Percentiles rank a stretch among this genome's conserved stretches.
phyloP scores from a whole-genome alignment of 2,113 vertebrate genomes.

The Colinus virginianus region DNA sequence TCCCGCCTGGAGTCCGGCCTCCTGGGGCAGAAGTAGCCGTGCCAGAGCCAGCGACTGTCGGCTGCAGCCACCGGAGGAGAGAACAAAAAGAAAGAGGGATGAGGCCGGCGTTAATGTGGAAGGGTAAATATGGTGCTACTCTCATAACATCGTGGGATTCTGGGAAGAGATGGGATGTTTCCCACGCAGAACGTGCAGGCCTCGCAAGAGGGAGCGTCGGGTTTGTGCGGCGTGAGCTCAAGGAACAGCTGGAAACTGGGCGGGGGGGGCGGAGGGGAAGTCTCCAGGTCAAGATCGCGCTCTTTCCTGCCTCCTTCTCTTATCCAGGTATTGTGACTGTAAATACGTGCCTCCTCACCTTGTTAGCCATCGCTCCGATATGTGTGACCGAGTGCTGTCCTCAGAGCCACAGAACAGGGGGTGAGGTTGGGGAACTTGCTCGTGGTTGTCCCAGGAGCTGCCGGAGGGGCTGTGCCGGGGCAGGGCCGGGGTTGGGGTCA shows the following conservation, averaged over 20 bases:
- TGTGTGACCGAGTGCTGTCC: slow-evolving; percentile 38
- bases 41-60: background rate
- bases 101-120: slow-evolving; percentile 40
- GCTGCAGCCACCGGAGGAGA: background rate
- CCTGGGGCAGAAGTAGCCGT: slow-evolving; percentile 78
- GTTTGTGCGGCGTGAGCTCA: slow-evolving; percentile 24
- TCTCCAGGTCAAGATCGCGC: slow-evolving; percentile 34
- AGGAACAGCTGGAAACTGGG: slow-evolving; percentile 21
- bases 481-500: background rate
- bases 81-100: slow-evolving; percentile 32
- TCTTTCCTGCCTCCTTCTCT: slow-evolving; percentile 72
- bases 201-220: slow-evolving; percentile 50
- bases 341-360: slow-evolving; percentile 79
- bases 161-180: slow-evolving; percentile 39
- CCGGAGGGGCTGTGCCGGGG: background rate
- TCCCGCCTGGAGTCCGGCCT: slow-evolving; percentile 84
- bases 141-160: slow-evolving; percentile 49
- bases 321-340: slow-evolving; percentile 76
- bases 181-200: slow-evolving; percentile 46
- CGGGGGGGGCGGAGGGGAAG: background rate
- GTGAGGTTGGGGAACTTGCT: background rate
- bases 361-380: slow-evolving; percentile 62
- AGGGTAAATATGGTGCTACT: slow-evolving; percentile 80
- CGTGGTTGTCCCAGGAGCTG: background rate
- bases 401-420: slow-evolving; percentile 19